Conservation (phyloP, 2,888 invertebrate genomes). For the Itoplectis maculator region DNA sequence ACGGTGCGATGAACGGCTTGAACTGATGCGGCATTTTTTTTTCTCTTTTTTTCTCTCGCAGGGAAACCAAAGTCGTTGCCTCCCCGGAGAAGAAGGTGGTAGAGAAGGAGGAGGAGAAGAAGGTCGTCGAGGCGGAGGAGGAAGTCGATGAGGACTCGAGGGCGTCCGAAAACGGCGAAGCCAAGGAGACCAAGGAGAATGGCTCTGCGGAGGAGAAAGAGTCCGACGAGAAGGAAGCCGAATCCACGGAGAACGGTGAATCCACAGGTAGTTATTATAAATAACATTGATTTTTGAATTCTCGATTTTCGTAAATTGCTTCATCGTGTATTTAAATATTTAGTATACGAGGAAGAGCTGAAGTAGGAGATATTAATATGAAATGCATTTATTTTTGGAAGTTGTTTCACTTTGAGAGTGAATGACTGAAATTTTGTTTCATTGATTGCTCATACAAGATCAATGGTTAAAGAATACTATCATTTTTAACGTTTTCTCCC, state of each 20-base stretch:
- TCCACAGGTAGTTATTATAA: slow-evolving; percentile 81
- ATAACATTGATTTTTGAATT: not conserved
- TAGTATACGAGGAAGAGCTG: not conserved
- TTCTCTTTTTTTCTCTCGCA: slow-evolving; percentile 67
- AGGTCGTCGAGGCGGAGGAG: slow-evolving; percentile 85
- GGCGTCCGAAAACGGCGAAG: slow-evolving; percentile 83
- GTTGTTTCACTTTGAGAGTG: too few species aligned
- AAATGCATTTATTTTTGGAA: not conserved
- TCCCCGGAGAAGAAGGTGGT: slow-evolving; percentile 85
- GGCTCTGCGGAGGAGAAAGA: slow-evolving; percentile 84
- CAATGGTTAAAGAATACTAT: not conserved
- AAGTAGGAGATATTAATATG: not conserved
- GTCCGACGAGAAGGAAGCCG: slow-evolving; percentile 83
- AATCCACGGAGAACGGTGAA: slow-evolving; percentile 84
- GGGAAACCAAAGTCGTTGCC: slow-evolving; percentile 82
- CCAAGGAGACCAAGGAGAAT: slow-evolving; percentile 83
- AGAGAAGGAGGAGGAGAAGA: slow-evolving; percentile 82
- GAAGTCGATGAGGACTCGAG: slow-evolving; percentile 84
- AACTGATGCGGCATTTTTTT: not conserved
- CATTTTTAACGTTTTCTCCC: slow-evolving; percentile 24
- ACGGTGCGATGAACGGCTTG: not conserved
- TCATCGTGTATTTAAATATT: not conserved
- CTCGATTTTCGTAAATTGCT: not conserved
- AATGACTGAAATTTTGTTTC: not conserved
- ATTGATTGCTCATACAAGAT: not conserved